These are phyloP conservation scores for Champsocephalus esox DNA, from an alignment of 2,797 vertebrate genomes.

Conservation along the genomic window DNA sequence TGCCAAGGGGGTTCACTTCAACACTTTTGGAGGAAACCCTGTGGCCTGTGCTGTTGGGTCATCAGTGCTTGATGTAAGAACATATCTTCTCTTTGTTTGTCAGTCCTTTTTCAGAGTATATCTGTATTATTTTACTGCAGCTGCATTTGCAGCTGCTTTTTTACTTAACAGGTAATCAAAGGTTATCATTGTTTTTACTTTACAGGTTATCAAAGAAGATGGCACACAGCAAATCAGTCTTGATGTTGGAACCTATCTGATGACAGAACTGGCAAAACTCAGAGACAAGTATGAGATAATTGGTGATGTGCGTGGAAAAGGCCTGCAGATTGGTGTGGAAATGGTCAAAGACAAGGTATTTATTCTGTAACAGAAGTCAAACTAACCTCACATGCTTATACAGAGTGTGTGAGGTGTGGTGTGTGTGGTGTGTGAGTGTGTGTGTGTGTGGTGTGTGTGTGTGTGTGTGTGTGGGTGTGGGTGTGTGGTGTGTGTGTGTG, in stretches of 20 bases:
- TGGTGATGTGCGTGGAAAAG: conserved; percentile 96
- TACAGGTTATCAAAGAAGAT: conserved; percentile 90
- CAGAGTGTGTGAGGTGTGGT: conserved; percentile 30
- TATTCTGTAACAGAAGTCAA: neutral
- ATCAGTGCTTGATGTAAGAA: conserved; percentile 91
- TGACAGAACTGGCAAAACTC: conserved; percentile 90
- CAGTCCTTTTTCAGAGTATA: too few relatives aligned
- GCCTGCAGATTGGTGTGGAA: conserved; percentile 93
- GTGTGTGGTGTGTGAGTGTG: conserved; percentile 13
- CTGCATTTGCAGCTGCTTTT: neutral
- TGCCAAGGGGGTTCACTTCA: conserved; percentile 86
- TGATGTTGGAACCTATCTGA: conserved; percentile 88
- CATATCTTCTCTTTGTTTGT: neutral
- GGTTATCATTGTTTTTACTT: conserved; percentile 36
- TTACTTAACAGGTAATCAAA: conserved; percentile 85
- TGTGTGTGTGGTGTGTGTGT: conserved; percentile 10
- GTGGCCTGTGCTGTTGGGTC: conserved; percentile 89
- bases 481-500: conserved; percentile 12
- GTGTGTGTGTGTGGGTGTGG: conserved; percentile 17
- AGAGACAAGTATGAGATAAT: conserved; percentile 91
- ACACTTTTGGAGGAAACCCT: conserved; percentile 94
- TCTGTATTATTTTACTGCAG: neutral
- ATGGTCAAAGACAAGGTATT: conserved; percentile 95
- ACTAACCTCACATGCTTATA: conserved; percentile 28
- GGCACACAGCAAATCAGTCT: conserved; percentile 86